Evolutionary conservation across 1,140 invertebrate species (phyloP).

Genomic region (Archivesica marissinica): DNA sequence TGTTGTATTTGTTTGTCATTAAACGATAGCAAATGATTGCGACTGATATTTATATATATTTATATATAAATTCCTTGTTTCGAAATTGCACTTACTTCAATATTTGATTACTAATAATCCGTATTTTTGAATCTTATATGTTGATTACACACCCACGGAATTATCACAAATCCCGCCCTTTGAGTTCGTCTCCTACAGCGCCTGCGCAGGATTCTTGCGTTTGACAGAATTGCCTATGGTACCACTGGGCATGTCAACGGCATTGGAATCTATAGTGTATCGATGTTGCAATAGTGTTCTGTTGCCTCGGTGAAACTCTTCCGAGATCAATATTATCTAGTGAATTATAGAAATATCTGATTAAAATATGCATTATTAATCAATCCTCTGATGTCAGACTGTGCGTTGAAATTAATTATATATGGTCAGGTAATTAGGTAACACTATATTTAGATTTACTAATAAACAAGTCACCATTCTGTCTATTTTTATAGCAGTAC

Average conservation of each 20-base stretch:
- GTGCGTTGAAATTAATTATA: not conserved
- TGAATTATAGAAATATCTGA: slow-evolving; percentile 3
- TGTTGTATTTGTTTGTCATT: not conserved
- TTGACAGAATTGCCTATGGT: not conserved
- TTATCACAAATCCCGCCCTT: slow-evolving; percentile 37
- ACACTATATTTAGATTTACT: too few relatives aligned
- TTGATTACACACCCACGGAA: slow-evolving; percentile 31
- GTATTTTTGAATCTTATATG: slow-evolving; percentile 39
- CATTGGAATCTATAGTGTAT: slow-evolving; percentile 4
- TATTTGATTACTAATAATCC: not conserved
- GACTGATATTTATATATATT: not conserved
- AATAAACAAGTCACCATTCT: too few relatives aligned
- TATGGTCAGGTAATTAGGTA: too few relatives aligned
- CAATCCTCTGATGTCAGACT: not conserved
- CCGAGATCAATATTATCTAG: not conserved
- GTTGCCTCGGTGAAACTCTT: not conserved
- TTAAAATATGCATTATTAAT: slow-evolving; percentile 48
- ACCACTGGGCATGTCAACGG: slow-evolving; percentile 13
- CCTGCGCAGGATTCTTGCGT: slow-evolving; percentile 12
- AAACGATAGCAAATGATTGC: not conserved
- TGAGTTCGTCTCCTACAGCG: slow-evolving; percentile 17
- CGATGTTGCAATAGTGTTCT: slow-evolving; percentile 7
- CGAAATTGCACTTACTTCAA: slow-evolving; percentile 11
- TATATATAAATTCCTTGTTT: not conserved
- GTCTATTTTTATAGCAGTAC: too few relatives aligned